These are phyloP conservation scores for Drosophila flavopinicola DNA, from an alignment of 2,888 invertebrate species.

Conservation along the genomic window DNA sequence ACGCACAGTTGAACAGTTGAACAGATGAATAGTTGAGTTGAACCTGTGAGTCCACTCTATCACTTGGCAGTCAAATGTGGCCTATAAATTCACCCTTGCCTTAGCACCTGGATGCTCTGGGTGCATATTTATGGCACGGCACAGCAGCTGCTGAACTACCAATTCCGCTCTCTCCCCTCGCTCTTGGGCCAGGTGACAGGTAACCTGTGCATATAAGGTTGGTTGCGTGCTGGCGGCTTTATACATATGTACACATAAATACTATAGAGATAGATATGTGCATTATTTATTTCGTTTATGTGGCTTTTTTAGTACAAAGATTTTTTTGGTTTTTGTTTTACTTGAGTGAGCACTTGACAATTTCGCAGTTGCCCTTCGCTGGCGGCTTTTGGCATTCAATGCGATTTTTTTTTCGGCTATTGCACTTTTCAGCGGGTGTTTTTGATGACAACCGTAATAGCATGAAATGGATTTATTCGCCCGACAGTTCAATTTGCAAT, in stretches of 20 bases:
- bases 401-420: conserved; percentile 22
- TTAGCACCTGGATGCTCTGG: not conserved
- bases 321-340: not conserved
- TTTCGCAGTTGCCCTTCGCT: conserved; percentile 47
- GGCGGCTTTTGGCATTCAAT: conserved; percentile 30
- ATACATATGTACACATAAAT: conserved; percentile 1
- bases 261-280: conserved; percentile 45
- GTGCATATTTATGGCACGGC: conserved; percentile 56
- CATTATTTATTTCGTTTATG: conserved; percentile 66
- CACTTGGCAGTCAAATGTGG: conserved; percentile 40
- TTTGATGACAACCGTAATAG: conserved; percentile 26
- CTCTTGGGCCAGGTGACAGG: conserved; percentile 78
- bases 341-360: conserved; percentile 42
- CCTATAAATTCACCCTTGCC: conserved; percentile 48
- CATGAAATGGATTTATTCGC: not conserved
- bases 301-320: conserved; percentile 8
- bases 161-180: not conserved
- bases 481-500: conserved; percentile 39
- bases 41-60: conserved; percentile 7
- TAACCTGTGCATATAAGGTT: conserved; percentile 71
- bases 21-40: conserved; percentile 14
- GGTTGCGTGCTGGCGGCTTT: conserved; percentile 22
- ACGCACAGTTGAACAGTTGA: conserved; percentile 60
- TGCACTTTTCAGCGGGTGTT: conserved; percentile 53
- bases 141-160: conserved; percentile 37